phyloP scores from a whole-genome alignment of 1,140 invertebrate genomes.

The Leptinotarsa undecemlineata region DNA sequence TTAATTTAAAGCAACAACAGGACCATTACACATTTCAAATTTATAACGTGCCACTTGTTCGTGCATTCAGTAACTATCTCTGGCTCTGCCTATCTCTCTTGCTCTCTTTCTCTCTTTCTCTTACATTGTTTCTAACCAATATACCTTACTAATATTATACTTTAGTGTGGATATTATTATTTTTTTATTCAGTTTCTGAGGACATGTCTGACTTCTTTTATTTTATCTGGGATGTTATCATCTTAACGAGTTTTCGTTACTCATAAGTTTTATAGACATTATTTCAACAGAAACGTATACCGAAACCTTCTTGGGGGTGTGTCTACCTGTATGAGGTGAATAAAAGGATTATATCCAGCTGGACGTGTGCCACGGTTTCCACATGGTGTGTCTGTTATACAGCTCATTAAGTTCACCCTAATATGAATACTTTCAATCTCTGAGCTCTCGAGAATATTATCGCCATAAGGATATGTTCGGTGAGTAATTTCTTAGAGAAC shows the following conservation, averaged over 20 bases:
- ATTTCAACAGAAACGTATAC: background rate
- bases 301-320: background rate
- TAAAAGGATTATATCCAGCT: slow-evolving; percentile 19
- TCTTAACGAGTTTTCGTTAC: no score
- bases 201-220: no score
- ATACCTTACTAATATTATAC: background rate
- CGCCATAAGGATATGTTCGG: no score
- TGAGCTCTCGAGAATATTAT: background rate
- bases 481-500: no score
- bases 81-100: background rate
- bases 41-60: no score
- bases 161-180: background rate
- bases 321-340: slow-evolving; percentile 11
- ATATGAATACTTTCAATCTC: slow-evolving; percentile 14
- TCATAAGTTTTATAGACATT: no score
- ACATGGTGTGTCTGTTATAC: slow-evolving; percentile 23
- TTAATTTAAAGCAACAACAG: no score
- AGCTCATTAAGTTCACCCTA: slow-evolving; percentile 14
- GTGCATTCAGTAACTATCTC: background rate
- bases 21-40: no score
- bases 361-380: slow-evolving; percentile 22
- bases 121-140: background rate
- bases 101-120: background rate
- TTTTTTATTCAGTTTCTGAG: no score
- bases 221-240: no score